A percentile compares a stretch with the other conserved stretches of the same genome.
These are phyloP conservation scores for Archips crataeganus DNA, from an alignment of 2,888 invertebrate genomes.

Conservation along the genomic window DNA sequence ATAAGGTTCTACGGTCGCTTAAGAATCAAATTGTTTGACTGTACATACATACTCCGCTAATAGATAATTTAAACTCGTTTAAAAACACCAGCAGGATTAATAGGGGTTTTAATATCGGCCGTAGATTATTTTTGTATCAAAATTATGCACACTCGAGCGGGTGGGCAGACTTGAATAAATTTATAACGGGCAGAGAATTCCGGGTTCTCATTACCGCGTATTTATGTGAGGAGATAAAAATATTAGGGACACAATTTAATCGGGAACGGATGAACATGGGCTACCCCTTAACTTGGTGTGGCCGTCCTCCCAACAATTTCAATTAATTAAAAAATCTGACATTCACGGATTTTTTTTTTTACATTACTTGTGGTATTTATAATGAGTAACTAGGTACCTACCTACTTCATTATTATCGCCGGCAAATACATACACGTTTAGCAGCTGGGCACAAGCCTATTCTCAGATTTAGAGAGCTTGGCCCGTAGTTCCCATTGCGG, in stretches of 20 bases:
- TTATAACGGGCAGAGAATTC: slow-evolving; percentile 79
- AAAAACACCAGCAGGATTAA: slow-evolving; percentile 61
- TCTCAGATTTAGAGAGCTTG: too few relatives aligned
- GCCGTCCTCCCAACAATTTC: slow-evolving; percentile 36
- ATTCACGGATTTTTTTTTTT: background rate
- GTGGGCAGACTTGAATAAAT: slow-evolving; percentile 81
- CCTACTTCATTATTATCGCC: too few relatives aligned
- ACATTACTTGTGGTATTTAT: too few relatives aligned
- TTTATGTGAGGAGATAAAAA: slow-evolving; percentile 85
- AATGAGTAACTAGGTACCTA: too few relatives aligned
- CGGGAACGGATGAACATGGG: slow-evolving; percentile 79
- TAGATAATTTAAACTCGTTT: slow-evolving; percentile 42
- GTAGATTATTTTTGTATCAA: slow-evolving; percentile 84
- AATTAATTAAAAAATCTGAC: slow-evolving; percentile 16
- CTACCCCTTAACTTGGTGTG: slow-evolving; percentile 50
- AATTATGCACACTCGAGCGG: slow-evolving; percentile 83
- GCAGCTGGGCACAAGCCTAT: too few relatives aligned
- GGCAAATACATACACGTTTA: too few relatives aligned
- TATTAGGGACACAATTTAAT: slow-evolving; percentile 84
- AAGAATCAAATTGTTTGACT: too few relatives aligned
- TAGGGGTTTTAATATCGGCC: slow-evolving; percentile 72
- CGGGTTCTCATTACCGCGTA: slow-evolving; percentile 81
- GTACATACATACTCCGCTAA: background rate
- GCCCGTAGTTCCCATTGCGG: too few relatives aligned
- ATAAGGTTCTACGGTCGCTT: too few relatives aligned